These are phyloP conservation scores for Epizoanthus rinbou DNA, from an alignment of 92 coral and sea anemone genomes.

Conservation along the genomic window DNA sequence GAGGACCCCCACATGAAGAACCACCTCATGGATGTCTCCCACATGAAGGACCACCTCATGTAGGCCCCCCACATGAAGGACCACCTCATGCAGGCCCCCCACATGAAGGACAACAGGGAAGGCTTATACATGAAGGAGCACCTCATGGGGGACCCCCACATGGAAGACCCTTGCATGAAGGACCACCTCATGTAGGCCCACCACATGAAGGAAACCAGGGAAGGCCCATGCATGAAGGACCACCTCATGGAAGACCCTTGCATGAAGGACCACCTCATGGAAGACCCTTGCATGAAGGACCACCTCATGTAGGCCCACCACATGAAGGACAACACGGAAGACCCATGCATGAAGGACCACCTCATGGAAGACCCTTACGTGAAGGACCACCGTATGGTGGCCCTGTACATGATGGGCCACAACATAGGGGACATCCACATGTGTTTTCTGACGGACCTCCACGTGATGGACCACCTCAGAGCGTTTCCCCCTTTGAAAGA, in stretches of 20 bases:
- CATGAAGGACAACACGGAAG: conserved; percentile 1
- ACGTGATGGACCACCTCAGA: conserved; percentile 37
- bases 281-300: neutral
- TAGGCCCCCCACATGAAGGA: neutral
- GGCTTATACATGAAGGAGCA: neutral
- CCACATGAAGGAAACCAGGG: conserved; percentile 8
- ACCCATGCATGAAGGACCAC: neutral
- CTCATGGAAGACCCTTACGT: conserved; percentile 31
- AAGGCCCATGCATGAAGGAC: neutral
- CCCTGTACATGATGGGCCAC: conserved; percentile 48
- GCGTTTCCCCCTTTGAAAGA: conserved; percentile 43
- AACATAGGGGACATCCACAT: conserved; percentile 1
- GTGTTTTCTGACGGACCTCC: conserved; percentile 36
- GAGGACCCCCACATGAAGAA: neutral
- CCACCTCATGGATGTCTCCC: conserved; percentile 25
- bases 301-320: conserved; percentile 39
- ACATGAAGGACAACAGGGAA: neutral
- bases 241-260: conserved; percentile 15
- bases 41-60: neutral
- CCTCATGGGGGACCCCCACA: conserved; percentile 22
- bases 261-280: conserved; percentile 33
- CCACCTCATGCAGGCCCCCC: neutral
- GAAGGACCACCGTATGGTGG: conserved; percentile 63
- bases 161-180: neutral
- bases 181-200: conserved; percentile 35